Conservation (phyloP, 37 sponge, comb jelly and placozoan species). For the Chondrilla cf. caribensis region DNA sequence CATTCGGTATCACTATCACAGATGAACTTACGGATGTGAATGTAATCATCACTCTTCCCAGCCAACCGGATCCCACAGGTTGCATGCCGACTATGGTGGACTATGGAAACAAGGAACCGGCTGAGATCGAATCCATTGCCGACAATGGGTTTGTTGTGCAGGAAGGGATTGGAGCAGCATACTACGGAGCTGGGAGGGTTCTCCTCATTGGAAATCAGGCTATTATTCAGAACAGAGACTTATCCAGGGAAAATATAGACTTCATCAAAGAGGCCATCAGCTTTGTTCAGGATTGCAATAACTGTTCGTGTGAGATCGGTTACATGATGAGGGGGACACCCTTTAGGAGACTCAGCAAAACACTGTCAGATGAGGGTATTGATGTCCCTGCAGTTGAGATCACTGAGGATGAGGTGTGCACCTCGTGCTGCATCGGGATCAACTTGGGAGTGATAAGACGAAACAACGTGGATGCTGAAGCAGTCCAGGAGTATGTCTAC, state of each 20-base stretch:
- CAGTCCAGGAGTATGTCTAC: not conserved
- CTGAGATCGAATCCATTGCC: not conserved
- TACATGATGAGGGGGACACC: not conserved
- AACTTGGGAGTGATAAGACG: not conserved
- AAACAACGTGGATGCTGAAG: not conserved
- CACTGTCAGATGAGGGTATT: not conserved
- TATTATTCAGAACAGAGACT: not conserved
- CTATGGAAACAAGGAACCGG: not conserved
- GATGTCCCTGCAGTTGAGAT: not conserved
- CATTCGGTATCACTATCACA: not conserved
- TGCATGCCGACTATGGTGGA: not conserved
- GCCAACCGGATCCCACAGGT: not conserved
- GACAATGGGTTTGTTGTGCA: not conserved
- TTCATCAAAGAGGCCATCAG: not conserved
- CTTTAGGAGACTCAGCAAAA: not conserved
- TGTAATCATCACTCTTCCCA: not conserved
- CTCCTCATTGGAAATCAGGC: not conserved
- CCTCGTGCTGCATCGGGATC: not conserved
- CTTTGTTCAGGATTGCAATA: not conserved
- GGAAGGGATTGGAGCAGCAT: not conserved
- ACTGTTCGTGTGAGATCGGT: not conserved
- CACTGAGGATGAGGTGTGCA: not conserved
- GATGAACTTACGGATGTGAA: not conserved
- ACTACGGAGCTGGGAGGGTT: not conserved
- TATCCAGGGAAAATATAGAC: not conserved